phyloP scores from a whole-genome alignment of 2,888 invertebrate genomes.

The Eristalinus aeneus region DNA sequence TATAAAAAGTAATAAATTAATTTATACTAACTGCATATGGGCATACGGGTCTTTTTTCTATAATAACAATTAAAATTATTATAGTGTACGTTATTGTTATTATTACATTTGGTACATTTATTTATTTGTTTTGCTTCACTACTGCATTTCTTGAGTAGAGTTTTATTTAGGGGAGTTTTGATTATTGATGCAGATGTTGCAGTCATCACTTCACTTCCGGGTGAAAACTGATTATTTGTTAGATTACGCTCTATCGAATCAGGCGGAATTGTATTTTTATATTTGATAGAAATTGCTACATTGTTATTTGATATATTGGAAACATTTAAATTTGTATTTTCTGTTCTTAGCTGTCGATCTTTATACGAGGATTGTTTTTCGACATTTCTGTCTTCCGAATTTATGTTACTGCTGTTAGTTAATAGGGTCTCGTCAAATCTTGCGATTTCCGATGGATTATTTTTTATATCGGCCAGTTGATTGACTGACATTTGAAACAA shows the following conservation, averaged over 20 bases:
- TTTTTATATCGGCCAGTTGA: slow-evolving; percentile 68
- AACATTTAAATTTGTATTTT: slow-evolving; percentile 39
- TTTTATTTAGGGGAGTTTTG: slow-evolving; percentile 76
- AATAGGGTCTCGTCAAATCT: slow-evolving; percentile 51
- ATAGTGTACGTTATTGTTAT: slow-evolving; percentile 79
- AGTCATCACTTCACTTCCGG: slow-evolving; percentile 32
- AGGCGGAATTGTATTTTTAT: slow-evolving; percentile 24
- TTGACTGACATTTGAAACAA: slow-evolving; percentile 71
- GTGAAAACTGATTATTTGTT: slow-evolving; percentile 6
- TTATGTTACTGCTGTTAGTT: slow-evolving; percentile 69
- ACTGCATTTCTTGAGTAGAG: slow-evolving; percentile 76
- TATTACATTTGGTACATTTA: slow-evolving; percentile 79
- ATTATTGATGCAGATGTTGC: slow-evolving; percentile 73
- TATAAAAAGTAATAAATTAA: slow-evolving; percentile 46
- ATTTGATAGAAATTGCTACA: slow-evolving; percentile 36
- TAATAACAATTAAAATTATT: slow-evolving; percentile 80
- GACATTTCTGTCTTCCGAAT: slow-evolving; percentile 16
- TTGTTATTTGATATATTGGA: slow-evolving; percentile 50
- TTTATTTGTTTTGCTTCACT: slow-evolving; percentile 58
- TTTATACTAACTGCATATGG: slow-evolving; percentile 81
- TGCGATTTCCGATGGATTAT: slow-evolving; percentile 67
- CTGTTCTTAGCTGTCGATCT: slow-evolving; percentile 47
- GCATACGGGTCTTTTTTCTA: slow-evolving; percentile 80
- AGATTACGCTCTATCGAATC: not conserved
- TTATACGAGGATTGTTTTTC: slow-evolving; percentile 67